Base-by-base conservation (phyloP, 2,888 invertebrate genomes). In the Melikaiella ostensackeni region DNA sequence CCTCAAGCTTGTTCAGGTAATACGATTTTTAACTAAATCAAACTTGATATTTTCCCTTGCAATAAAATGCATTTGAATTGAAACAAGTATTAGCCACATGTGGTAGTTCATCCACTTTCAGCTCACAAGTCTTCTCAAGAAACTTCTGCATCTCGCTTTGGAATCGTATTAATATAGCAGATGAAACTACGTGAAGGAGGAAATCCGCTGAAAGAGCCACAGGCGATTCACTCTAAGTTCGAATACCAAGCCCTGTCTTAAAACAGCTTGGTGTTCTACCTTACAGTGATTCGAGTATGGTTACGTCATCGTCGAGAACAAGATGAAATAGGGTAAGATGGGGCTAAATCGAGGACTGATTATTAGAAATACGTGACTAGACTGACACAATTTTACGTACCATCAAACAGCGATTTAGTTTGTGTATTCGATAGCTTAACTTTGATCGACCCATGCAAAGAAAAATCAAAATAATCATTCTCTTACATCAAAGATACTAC, bases 1-100 rank as follows among this genome's bases (percentile, higher is more conserved):
- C 97, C 98, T 35, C 98, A 98, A 92, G 98, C 98, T 84, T 98
- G 98, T 92, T 97, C 97, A 94, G 97, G 97, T 97, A 93, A 92
- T 66, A 55, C 19, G 8, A 38, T 38, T 57, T 73, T 70, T 8
- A 64, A 35, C 30, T 9, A 11, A 9, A 8, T 33, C 24, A 42
- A 46, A 30, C 61, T 21, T 21, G 1, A 38, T 35, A 21, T 50
- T 46, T 11, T 16, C 9, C 3, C 6, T 21, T 16, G 30, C 1
- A 11, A 63, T 50, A 30, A 62, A 63, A 30, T 35, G 27, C 13
- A 46, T 63, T 46, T 3, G 61, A 50, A 59, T 6, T 42, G 38
- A 7, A 21, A 35, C 6, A 11, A 75, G 75, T 42, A 11, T 77
- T 59, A 81, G 83, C 84, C 75, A 85, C 85, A 86, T n/a, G n/a